Conservation (phyloP, 1,140 invertebrate species). For the Mesaphorura yosii region DNA sequence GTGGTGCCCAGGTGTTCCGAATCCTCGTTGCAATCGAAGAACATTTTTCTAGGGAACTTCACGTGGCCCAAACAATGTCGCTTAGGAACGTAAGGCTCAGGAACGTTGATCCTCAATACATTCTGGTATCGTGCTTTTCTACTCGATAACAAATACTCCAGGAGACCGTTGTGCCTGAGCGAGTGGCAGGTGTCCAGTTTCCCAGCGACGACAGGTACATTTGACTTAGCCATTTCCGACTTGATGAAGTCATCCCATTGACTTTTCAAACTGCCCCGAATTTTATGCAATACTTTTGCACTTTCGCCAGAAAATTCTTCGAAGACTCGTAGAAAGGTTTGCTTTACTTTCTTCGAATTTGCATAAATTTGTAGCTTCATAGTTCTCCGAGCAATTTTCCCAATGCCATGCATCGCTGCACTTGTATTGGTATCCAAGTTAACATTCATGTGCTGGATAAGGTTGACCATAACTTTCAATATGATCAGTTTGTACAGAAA, state of each 20-base stretch:
- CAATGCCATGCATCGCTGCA: too few species aligned
- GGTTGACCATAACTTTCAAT: background rate
- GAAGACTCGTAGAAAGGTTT: background rate
- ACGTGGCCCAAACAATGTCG: background rate
- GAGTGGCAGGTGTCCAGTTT: background rate
- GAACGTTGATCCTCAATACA: background rate
- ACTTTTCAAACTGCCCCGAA: background rate
- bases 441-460: slow-evolving; percentile 8
- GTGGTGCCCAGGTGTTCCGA: background rate
- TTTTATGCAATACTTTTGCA: background rate
- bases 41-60: background rate
- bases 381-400: slow-evolving; percentile 7
- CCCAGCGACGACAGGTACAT: background rate
- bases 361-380: slow-evolving; percentile 1
- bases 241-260: background rate
- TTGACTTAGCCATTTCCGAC: background rate
- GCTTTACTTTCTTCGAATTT: background rate
- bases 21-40: background rate
- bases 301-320: background rate
- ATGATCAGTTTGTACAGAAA: slow-evolving; percentile 14
- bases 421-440: too few species aligned
- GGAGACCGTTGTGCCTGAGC: background rate
- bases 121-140: background rate
- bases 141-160: background rate
- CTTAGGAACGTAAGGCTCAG: background rate